Evolutionary conservation across 2,797 vertebrate species (phyloP).

Genomic region (Cephalopachus bancanus): DNA sequence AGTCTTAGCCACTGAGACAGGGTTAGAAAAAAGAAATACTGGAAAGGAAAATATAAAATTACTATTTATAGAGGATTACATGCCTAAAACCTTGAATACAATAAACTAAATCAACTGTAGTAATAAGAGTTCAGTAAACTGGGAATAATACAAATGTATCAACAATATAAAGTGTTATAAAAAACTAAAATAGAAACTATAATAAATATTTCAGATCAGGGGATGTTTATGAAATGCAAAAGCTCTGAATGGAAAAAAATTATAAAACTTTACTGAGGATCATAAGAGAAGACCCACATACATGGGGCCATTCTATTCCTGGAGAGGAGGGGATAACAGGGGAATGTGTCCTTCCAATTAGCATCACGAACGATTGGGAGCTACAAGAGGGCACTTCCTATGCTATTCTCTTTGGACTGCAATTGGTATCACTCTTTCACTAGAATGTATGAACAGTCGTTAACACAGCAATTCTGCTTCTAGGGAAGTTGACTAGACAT

Average conservation of each 20-base stretch:
- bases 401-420: background rate
- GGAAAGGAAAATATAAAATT: background rate
- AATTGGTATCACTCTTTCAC: background rate
- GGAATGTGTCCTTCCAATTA: background rate
- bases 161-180: background rate
- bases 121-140: background rate
- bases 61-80: background rate
- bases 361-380: background rate
- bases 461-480: background rate
- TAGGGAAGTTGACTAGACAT: background rate
- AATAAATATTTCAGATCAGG: background rate
- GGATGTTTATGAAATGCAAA: constrained; percentile 25
- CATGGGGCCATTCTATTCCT: background rate
- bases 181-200: background rate
- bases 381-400: background rate
- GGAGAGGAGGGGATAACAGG: background rate
- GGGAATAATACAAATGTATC: background rate
- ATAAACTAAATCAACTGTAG: background rate
- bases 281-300: background rate
- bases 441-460: background rate
- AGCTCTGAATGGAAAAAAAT: background rate
- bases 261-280: background rate
- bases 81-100: background rate
- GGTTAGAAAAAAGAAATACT: background rate
- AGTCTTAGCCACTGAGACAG: background rate